phyloP scores from a whole-genome alignment of 2,888 invertebrate genomes.

The Parnassius glacialis region DNA sequence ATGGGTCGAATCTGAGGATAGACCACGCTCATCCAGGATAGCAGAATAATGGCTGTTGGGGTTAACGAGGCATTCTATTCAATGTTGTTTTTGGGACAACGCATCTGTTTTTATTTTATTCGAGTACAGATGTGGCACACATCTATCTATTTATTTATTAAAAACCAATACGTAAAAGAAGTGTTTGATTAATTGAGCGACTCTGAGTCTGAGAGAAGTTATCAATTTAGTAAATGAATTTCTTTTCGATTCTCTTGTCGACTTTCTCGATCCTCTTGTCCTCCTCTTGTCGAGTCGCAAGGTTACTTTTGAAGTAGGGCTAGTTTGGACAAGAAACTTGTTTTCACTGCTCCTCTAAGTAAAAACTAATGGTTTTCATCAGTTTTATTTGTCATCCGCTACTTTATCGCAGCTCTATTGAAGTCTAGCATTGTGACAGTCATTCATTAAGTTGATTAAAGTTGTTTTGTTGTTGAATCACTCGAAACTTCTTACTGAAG shows the following conservation, averaged over 20 bases:
- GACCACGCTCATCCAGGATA: too few species aligned
- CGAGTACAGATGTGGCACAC: too few species aligned
- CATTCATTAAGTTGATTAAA: conserved; percentile 9
- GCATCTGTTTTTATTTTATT: too few species aligned
- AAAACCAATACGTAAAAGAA: too few species aligned
- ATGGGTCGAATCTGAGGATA: too few species aligned
- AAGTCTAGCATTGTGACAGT: not conserved
- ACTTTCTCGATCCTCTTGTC: not conserved
- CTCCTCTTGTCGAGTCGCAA: too few species aligned
- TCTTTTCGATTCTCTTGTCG: not conserved
- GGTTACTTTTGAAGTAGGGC: conserved; percentile 1
- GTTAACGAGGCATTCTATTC: too few species aligned
- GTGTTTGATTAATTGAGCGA: too few species aligned
- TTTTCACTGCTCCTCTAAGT: not conserved
- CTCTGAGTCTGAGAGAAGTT: too few species aligned
- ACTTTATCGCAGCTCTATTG: not conserved
- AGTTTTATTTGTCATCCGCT: conserved; percentile 5
- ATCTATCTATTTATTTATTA: too few species aligned
- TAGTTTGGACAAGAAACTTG: conserved; percentile 2
- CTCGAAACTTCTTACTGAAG: not conserved
- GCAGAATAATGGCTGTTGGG: too few species aligned
- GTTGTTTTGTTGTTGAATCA: not conserved
- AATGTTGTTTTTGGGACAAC: too few species aligned
- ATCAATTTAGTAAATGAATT: not conserved
- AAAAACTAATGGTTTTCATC: conserved; percentile 16